Conservation (phyloP, 2,797 vertebrate species). For the Scolopax bukidnonensis region DNA sequence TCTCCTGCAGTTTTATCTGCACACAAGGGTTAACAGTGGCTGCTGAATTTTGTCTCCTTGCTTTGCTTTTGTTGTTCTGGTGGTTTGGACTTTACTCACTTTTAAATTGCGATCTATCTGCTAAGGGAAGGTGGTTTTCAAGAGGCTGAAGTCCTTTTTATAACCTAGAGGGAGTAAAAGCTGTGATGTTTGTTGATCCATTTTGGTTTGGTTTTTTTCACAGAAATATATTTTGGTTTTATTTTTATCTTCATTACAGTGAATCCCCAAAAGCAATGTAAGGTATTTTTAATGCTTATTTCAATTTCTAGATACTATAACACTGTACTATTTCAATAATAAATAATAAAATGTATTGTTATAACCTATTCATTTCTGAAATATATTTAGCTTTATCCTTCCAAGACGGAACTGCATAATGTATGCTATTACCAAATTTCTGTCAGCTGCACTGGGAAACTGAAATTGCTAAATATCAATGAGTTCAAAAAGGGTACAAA, state of each 20-base stretch:
- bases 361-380: background rate
- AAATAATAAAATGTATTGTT: background rate
- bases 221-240: background rate
- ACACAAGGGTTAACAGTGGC: background rate
- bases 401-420: background rate
- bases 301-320: background rate
- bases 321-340: background rate
- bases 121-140: background rate
- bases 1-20: background rate
- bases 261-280: background rate
- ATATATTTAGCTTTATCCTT: background rate
- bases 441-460: background rate
- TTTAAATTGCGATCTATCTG: background rate
- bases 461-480: background rate
- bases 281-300: background rate
- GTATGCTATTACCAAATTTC: background rate
- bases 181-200: background rate
- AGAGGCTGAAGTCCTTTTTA: background rate
- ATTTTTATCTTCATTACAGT: background rate
- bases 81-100: rapidly evolving
- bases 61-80: background rate
- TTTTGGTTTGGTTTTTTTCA: background rate
- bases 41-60: background rate
- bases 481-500: background rate
- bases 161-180: background rate